phyloP scores from a whole-genome alignment of 2,113 vertebrate species.

The Oryzias melastigma region DNA sequence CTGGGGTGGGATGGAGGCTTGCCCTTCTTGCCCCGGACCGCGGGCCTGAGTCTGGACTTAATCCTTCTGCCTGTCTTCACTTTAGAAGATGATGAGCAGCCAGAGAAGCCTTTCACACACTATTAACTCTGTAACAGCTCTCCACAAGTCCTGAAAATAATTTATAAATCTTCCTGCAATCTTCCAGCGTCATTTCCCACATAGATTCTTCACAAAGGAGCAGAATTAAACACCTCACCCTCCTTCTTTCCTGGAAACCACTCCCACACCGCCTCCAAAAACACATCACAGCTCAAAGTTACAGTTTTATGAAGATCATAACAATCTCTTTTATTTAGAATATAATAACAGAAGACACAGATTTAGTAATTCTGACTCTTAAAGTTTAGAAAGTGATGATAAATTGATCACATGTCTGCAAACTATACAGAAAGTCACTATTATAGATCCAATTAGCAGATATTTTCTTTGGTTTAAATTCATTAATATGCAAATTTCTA shows the following conservation, averaged over 20 bases:
- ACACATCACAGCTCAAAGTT: too few relatives aligned
- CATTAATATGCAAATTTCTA: too few relatives aligned
- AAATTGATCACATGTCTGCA: too few relatives aligned
- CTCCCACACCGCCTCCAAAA: conserved; percentile 12
- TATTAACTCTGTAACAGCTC: conserved; percentile 41
- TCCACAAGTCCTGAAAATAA: conserved; percentile 27
- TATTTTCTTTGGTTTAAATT: too few relatives aligned
- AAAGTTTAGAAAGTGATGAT: too few relatives aligned
- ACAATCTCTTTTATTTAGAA: too few relatives aligned
- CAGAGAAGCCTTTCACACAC: conserved; percentile 44
- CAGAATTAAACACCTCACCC: conserved; percentile 5
- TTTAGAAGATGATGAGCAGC: conserved; percentile 48
- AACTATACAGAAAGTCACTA: too few relatives aligned
- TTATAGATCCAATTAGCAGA: too few relatives aligned
- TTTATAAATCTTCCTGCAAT: conserved; percentile 21
- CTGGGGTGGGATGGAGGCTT: conserved; percentile 68
- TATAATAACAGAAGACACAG: too few relatives aligned
- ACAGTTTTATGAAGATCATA: too few relatives aligned
- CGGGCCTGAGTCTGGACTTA: conserved; percentile 58
- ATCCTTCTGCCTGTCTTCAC: conserved; percentile 58
- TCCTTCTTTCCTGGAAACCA: conserved; percentile 8
- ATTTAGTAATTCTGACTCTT: too few relatives aligned
- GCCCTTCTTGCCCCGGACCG: conserved; percentile 48
- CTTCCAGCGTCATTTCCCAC: conserved; percentile 4
- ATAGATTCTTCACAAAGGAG: background rate